Percentiles rank a stretch among this genome's conserved stretches.
Conservation (phyloP, 2,888 invertebrate genomes). For the Epistrophe grossulariae region DNA sequence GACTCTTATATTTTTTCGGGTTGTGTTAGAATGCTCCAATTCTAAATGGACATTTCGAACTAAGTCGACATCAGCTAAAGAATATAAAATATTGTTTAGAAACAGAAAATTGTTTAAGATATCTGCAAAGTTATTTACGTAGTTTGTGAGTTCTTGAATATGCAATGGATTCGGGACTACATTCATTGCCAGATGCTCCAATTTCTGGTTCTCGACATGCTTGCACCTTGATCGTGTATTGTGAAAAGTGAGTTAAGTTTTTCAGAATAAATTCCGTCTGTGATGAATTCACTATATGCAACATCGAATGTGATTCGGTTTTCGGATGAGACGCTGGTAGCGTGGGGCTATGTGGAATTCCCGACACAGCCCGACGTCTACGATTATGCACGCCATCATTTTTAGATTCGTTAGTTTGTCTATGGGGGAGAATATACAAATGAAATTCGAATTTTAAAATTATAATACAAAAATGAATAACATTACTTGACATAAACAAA, state of each 20-base stretch:
- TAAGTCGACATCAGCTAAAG: constrained; percentile 88
- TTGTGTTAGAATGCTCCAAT: constrained; percentile 82
- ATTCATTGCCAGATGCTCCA: constrained; percentile 80
- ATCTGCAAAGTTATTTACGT: constrained; percentile 78
- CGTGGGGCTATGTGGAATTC: not conserved
- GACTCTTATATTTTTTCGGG: constrained; percentile 87
- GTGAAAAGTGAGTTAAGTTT: constrained; percentile 90
- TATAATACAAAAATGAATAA: not conserved
- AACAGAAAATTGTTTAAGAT: not conserved
- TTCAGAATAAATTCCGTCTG: constrained; percentile 85
- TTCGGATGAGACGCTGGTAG: not conserved
- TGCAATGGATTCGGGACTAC: constrained; percentile 85
- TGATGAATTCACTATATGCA: constrained; percentile 78
- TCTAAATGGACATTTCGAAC: constrained; percentile 85
- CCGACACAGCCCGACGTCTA: constrained; percentile 63
- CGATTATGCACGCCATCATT: constrained; percentile 57
- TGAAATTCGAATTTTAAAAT: not conserved
- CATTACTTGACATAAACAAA: constrained; percentile 85
- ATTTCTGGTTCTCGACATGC: constrained; percentile 88
- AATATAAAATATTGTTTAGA: not conserved
- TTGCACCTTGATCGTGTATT: constrained; percentile 90
- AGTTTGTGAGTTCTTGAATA: constrained; percentile 84
- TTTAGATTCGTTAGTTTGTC: constrained; percentile 72
- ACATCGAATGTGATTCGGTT: constrained; percentile 71
- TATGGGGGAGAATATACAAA: constrained; percentile 27